Evolutionary conservation across 2,797 vertebrate species (phyloP).

Genomic region (Hypotaenidia okinawae): DNA sequence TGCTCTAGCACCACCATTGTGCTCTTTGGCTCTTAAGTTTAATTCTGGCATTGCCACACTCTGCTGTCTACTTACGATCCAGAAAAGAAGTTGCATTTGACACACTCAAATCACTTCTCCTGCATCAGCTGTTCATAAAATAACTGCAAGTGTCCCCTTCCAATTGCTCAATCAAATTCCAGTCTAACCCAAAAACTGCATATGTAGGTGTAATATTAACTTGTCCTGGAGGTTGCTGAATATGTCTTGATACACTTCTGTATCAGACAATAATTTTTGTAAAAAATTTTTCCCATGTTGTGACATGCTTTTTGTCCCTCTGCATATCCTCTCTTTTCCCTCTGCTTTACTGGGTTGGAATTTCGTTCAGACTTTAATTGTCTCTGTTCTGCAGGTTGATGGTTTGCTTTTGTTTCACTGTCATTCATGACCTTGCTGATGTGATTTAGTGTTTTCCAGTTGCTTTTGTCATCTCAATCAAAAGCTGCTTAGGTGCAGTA

Average conservation of each 20-base stretch:
- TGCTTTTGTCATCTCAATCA: neutral
- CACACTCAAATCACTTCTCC: neutral
- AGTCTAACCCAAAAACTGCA: neutral
- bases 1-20: neutral
- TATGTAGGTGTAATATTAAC: neutral
- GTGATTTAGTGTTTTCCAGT: neutral
- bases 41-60: neutral
- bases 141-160: neutral
- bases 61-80: neutral
- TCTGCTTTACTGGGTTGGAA: neutral
- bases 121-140: neutral
- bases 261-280: neutral
- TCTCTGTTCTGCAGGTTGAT: neutral
- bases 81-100: neutral
- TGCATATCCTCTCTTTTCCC: neutral
- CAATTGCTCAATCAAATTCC: neutral
- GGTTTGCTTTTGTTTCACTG: neutral
- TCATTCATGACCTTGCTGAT: neutral
- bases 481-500: neutral
- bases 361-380: neutral
- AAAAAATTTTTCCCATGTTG: neutral
- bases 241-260: neutral
- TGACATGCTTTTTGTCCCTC: neutral
- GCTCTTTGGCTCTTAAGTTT: neutral
- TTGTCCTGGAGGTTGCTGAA: neutral